phyloP scores from a whole-genome alignment of 2,797 vertebrate genomes.

The Naso thynnoides region DNA sequence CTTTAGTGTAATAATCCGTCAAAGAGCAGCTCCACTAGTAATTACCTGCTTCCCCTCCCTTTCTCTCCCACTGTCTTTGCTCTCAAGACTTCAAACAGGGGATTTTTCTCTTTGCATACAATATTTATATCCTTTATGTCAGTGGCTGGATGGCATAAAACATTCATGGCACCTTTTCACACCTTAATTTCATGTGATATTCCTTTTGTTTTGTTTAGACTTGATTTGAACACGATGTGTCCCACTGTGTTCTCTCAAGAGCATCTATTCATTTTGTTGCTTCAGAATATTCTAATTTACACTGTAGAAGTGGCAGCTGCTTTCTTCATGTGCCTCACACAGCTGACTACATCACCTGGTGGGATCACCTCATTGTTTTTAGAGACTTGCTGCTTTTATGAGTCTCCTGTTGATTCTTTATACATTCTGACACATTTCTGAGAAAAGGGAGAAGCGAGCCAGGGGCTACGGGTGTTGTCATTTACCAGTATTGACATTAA shows the following conservation, averaged over 20 bases:
- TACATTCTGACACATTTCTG: conserved; percentile 32
- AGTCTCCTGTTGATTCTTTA: conserved; percentile 44
- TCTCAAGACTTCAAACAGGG: conserved; percentile 82
- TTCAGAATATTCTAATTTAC: conserved; percentile 51
- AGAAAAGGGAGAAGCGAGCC: conserved; percentile 5
- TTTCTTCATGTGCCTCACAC: conserved; percentile 23
- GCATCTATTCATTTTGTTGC: conserved; percentile 62
- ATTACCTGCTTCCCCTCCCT: conserved; percentile 82
- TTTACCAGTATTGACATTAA: no score
- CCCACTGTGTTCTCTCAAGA: conserved; percentile 63
- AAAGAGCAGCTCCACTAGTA: conserved; percentile 81
- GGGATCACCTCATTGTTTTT: conserved; percentile 17
- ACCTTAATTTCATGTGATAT: conserved; percentile 81
- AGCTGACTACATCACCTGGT: conserved; percentile 43
- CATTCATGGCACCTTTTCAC: conserved; percentile 78
- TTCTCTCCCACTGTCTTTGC: conserved; percentile 74
- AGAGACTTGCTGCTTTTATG: conserved; percentile 1
- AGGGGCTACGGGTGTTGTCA: no score
- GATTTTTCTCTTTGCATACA: conserved; percentile 81
- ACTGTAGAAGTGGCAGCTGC: conserved; percentile 34
- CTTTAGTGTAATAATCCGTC: conserved; percentile 84
- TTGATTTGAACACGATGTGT: conserved; percentile 70
- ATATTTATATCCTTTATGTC: conserved; percentile 86
- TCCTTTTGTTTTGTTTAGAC: conserved; percentile 83
- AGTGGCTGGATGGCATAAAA: conserved; percentile 80